Evolutionary conservation across 2,113 vertebrate species (phyloP).

Genomic region (Colaptes auratus): DNA sequence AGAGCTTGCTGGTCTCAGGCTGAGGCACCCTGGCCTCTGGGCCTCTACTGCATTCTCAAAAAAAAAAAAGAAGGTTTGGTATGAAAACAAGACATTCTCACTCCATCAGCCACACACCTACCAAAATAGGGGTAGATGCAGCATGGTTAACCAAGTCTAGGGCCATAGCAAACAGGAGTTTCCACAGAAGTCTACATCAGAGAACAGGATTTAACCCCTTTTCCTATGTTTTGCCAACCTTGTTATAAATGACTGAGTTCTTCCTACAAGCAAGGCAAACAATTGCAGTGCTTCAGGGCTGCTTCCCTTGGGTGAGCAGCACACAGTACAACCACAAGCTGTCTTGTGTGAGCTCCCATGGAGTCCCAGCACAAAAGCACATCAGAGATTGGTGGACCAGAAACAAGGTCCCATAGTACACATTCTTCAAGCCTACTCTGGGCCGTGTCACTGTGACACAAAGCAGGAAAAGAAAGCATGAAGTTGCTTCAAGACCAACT

Average conservation of each 20-base stretch:
- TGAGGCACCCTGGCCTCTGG: not conserved
- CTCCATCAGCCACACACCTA: not conserved
- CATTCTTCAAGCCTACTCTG: not conserved
- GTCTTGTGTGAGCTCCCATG: not conserved
- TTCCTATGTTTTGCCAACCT: not conserved
- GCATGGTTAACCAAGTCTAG: not conserved
- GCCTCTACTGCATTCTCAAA: not conserved
- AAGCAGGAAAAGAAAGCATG: not conserved
- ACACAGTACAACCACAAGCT: not conserved
- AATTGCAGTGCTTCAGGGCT: not conserved
- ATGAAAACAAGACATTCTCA: not conserved
- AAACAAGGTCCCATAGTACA: not conserved
- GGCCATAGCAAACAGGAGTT: not conserved
- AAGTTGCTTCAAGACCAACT: accelerated
- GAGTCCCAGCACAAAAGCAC: not conserved
- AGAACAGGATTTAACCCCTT: accelerated
- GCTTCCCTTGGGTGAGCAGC: not conserved
- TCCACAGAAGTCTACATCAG: not conserved
- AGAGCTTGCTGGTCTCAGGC: not conserved
- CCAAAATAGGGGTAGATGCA: not conserved
- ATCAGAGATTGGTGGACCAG: not conserved
- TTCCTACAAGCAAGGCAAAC: not conserved
- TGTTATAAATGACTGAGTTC: not conserved
- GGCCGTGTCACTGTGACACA: not conserved
- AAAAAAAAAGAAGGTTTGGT: not conserved